A percentile compares a stretch with the other conserved stretches of the same genome.
Conservation (phyloP, 2,888 invertebrate genomes). For the Thereva unica region DNA sequence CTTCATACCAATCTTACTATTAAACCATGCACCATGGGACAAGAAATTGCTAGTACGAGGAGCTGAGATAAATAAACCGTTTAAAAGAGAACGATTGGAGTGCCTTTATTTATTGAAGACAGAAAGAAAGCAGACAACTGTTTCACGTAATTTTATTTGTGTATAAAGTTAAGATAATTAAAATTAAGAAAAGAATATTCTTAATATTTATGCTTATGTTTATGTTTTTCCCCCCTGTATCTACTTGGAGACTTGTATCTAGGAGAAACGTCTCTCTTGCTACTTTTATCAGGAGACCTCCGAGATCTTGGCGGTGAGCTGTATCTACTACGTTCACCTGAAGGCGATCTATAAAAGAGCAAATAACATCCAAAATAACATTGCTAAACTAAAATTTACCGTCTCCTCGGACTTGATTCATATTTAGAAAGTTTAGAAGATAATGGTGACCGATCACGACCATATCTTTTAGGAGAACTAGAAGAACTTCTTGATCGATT, state of each 20-base stretch:
- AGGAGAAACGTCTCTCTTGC: slow-evolving; percentile 52
- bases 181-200: background rate
- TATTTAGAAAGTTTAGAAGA: slow-evolving; percentile 48
- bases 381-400: slow-evolving; percentile 36
- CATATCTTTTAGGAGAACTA: slow-evolving; percentile 52
- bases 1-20: too few species aligned
- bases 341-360: slow-evolving; percentile 31
- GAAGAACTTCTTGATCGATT: slow-evolving; percentile 50
- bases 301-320: slow-evolving; percentile 40
- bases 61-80: too few species aligned
- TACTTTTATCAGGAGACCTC: slow-evolving; percentile 44
- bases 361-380: slow-evolving; percentile 8
- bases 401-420: slow-evolving; percentile 48
- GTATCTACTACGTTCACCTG: slow-evolving; percentile 29
- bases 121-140: background rate
- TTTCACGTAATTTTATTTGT: slow-evolving; percentile 17
- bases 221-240: slow-evolving; percentile 58
- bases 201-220: slow-evolving; percentile 61
- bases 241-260: slow-evolving; percentile 47
- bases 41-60: too few species aligned
- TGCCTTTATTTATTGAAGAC: too few species aligned
- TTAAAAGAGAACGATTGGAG: too few species aligned
- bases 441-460: slow-evolving; percentile 44
- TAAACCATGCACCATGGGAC: too few species aligned
- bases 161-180: slow-evolving; percentile 1